phyloP scores from a whole-genome alignment of 2,888 invertebrate species.

The Ectemnius continuus region DNA sequence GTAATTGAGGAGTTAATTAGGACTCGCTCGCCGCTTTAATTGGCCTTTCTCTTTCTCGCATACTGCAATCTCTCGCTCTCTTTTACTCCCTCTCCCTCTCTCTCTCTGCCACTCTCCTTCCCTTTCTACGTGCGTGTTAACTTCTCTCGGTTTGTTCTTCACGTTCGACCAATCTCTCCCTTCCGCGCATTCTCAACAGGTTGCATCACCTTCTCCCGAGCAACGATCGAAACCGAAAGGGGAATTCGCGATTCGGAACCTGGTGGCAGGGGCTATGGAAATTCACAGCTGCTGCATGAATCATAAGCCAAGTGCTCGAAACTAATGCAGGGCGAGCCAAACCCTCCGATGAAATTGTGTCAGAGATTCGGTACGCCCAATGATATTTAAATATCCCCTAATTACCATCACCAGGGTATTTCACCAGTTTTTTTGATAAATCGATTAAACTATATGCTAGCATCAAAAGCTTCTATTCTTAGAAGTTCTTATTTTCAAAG shows the following conservation, averaged over 20 bases:
- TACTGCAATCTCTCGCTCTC: no score
- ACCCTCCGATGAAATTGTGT: background rate
- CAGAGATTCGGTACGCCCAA: no score
- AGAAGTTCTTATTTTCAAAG: no score
- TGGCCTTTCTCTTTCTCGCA: slow-evolving; percentile 54
- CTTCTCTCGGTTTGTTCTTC: slow-evolving; percentile 6
- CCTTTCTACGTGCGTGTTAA: background rate
- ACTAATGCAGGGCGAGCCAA: background rate
- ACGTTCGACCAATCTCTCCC: slow-evolving; percentile 5
- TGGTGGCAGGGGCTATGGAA: background rate
- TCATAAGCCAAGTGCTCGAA: background rate
- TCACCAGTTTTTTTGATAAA: no score
- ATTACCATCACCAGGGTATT: no score
- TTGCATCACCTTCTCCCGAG: slow-evolving; percentile 32
- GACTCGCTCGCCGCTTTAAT: slow-evolving; percentile 74
- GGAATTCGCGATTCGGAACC: background rate
- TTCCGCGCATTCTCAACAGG: slow-evolving; percentile 60
- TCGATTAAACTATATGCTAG: no score
- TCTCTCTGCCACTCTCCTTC: no score
- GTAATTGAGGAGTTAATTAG: slow-evolving; percentile 78
- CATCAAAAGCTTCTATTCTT: no score
- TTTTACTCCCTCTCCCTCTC: background rate
- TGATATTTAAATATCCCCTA: no score
- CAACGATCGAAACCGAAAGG: no score
- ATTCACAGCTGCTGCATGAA: background rate